These are phyloP conservation scores for Heliocidaris erythrogramma DNA, from an alignment of 35 echinoderm and acorn worm species.

Conservation along the genomic window DNA sequence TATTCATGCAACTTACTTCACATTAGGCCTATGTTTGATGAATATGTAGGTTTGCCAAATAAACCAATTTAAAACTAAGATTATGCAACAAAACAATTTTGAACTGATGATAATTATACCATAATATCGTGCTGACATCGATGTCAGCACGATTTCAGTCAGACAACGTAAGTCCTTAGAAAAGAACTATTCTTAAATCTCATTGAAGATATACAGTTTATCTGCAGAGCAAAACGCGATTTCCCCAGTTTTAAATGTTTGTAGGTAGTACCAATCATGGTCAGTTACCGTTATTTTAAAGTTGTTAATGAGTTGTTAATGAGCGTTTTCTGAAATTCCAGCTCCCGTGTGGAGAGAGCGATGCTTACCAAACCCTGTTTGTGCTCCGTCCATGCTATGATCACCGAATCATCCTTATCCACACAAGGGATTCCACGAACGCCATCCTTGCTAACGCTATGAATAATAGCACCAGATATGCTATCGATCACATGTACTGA, in stretches of 20 bases:
- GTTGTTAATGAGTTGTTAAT: not conserved
- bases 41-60: too few species aligned
- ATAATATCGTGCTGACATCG: too few species aligned
- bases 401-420: not conserved
- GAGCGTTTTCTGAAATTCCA: not conserved
- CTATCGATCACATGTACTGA: not conserved
- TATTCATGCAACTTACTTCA: too few species aligned
- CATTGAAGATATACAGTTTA: not conserved
- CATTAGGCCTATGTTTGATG: too few species aligned
- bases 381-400: not conserved
- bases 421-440: not conserved
- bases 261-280: not conserved
- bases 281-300: not conserved
- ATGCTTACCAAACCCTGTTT: not conserved
- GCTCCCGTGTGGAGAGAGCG: not conserved
- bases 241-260: not conserved
- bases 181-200: too few species aligned
- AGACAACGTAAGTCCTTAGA: too few species aligned
- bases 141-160: too few species aligned
- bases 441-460: not conserved
- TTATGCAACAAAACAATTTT: too few species aligned
- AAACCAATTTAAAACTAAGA: too few species aligned
- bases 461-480: not conserved
- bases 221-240: not conserved
- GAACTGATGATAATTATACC: too few species aligned